phyloP scores from a whole-genome alignment of 2,113 vertebrate genomes.

The Taxidea taxus region DNA sequence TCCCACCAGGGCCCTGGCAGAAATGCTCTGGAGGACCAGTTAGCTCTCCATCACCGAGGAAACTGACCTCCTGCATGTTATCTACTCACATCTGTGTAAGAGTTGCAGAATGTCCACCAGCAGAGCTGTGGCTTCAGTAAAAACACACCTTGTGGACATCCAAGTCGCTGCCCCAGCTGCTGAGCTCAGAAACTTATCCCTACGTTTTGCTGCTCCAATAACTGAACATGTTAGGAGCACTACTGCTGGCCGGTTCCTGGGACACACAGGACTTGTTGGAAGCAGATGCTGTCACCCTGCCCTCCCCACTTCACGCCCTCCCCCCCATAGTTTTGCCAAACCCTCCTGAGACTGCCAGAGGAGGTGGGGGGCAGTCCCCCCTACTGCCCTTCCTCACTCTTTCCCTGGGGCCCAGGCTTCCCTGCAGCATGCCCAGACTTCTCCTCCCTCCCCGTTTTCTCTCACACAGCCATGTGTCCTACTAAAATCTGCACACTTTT shows the following conservation, averaged over 20 bases:
- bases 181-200: background rate
- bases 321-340: background rate
- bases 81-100: background rate
- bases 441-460: background rate
- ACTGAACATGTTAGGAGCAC: background rate
- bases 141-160: background rate
- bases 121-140: background rate
- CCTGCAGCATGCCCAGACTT: background rate
- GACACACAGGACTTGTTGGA: background rate
- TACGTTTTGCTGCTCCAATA: background rate
- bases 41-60: background rate
- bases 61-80: background rate
- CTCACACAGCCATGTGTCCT: background rate
- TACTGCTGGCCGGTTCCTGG: background rate
- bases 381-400: background rate
- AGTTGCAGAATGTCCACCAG: background rate
- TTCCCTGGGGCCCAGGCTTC: background rate
- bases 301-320: accelerated
- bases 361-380: background rate
- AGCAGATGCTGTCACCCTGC: background rate
- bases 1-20: too few species aligned
- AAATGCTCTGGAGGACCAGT: background rate
- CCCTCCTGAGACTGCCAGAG: background rate
- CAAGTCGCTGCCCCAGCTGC: background rate
- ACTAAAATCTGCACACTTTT: background rate